A percentile compares a stretch with the other conserved stretches of the same genome.
These are phyloP conservation scores for Zele albiditarsus DNA, from an alignment of 2,888 invertebrate species.

Conservation along the genomic window DNA sequence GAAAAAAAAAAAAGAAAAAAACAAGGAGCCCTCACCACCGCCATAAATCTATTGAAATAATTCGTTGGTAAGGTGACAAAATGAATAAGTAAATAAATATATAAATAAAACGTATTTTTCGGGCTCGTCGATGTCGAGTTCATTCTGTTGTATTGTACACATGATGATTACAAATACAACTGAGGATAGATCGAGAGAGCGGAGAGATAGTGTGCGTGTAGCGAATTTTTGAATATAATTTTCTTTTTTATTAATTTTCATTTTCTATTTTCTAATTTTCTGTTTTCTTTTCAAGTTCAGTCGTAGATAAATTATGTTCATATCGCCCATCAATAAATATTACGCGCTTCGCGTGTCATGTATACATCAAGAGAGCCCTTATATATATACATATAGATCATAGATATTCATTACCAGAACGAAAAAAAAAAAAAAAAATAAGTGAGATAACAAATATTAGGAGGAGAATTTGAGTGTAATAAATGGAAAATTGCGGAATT, in stretches of 20 bases:
- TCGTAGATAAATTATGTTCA: background rate
- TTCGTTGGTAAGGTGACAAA: conserved; percentile 15
- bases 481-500: conserved; percentile 11
- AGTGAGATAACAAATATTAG: background rate
- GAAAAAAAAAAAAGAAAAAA: conserved; percentile 31
- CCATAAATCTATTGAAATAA: conserved; percentile 37
- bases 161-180: background rate
- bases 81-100: conserved; percentile 33
- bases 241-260: background rate
- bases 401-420: background rate
- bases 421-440: background rate
- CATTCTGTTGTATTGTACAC: background rate
- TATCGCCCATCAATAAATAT: background rate
- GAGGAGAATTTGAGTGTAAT: conserved; percentile 17
- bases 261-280: background rate
- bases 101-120: conserved; percentile 16
- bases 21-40: conserved; percentile 57
- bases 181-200: background rate
- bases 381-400: too few species aligned
- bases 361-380: conserved; percentile 2
- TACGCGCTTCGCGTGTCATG: conserved; percentile 13
- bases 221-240: conserved; percentile 3
- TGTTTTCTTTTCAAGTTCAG: background rate
- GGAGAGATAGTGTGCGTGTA: background rate
- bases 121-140: conserved; percentile 6